Conservation (phyloP, 2,888 invertebrate genomes). For the Harpalus rufipes region DNA sequence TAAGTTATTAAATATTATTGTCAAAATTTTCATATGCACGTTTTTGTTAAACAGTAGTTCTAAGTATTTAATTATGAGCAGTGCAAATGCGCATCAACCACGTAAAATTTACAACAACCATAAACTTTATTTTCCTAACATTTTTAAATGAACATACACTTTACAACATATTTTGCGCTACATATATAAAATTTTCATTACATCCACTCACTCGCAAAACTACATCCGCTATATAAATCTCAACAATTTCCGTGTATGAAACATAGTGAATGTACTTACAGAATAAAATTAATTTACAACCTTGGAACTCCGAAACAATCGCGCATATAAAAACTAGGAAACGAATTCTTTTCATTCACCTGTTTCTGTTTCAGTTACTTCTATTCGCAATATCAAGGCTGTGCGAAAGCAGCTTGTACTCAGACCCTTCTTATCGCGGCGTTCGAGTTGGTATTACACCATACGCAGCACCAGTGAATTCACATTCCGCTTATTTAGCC, state of each 20-base stretch:
- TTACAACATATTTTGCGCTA: not conserved
- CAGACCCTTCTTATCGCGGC: conserved; percentile 75
- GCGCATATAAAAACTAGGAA: conserved; percentile 36
- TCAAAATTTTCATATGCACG: no score
- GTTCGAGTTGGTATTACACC: conserved; percentile 75
- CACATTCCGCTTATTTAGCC: conserved; percentile 77
- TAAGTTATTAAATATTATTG: no score
- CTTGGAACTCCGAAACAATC: conserved; percentile 25
- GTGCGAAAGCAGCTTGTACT: conserved; percentile 72
- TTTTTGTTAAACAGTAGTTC: no score
- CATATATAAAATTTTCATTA: not conserved
- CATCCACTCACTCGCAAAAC: not conserved
- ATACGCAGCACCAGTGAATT: conserved; percentile 74
- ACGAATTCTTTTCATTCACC: conserved; percentile 18
- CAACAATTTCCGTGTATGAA: conserved; percentile 20
- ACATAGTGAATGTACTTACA: conserved; percentile 21
- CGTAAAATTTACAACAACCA: no score
- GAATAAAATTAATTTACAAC: conserved; percentile 33
- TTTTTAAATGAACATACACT: no score
- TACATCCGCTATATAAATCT: conserved; percentile 5
- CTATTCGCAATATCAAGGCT: conserved; percentile 67
- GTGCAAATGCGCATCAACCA: no score
- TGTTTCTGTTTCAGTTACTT: conserved; percentile 57
- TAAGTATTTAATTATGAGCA: no score
- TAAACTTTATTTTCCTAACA: no score